These are phyloP conservation scores for Fabriciana adippe DNA, from an alignment of 2,888 invertebrate species.

Conservation along the genomic window DNA sequence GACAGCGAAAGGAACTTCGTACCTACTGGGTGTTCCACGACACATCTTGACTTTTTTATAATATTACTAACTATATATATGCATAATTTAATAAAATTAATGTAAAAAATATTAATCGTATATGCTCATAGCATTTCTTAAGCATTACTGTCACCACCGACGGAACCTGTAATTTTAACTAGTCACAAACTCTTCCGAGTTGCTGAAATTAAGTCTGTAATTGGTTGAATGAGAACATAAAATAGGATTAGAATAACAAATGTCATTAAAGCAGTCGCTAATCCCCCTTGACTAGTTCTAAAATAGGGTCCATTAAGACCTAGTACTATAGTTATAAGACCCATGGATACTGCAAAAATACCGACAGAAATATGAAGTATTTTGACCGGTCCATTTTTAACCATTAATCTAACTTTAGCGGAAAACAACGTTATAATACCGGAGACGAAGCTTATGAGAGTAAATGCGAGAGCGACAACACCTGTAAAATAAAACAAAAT, in stretches of 20 bases:
- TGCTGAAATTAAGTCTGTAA: conserved; percentile 62
- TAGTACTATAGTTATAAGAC: conserved; percentile 71
- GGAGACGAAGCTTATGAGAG: conserved; percentile 68
- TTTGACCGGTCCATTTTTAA: conserved; percentile 75
- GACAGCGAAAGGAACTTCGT: too few relatives aligned
- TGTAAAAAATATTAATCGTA: background rate
- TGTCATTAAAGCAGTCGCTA: conserved; percentile 63
- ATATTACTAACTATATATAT: too few relatives aligned
- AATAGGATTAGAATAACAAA: conserved; percentile 60
- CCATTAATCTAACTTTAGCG: conserved; percentile 68
- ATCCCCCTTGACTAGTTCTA: conserved; percentile 52
- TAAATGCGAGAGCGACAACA: conserved; percentile 75
- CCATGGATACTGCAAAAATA: conserved; percentile 73
- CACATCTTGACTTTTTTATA: too few relatives aligned
- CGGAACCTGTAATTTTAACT: conserved; percentile 51
- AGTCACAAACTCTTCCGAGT: conserved; percentile 67
- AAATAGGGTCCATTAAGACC: conserved; percentile 73
- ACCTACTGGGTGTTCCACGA: too few relatives aligned
- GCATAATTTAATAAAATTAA: background rate
- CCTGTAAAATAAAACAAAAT: conserved; percentile 56
- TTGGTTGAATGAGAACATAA: conserved; percentile 67
- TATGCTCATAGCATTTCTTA: conserved; percentile 40
- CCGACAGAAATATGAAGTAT: conserved; percentile 80
- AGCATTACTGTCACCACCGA: conserved; percentile 60
- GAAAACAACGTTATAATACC: conserved; percentile 80